phyloP scores from a whole-genome alignment of 2,113 vertebrate species.

The Eulacestoma nigropectus region DNA sequence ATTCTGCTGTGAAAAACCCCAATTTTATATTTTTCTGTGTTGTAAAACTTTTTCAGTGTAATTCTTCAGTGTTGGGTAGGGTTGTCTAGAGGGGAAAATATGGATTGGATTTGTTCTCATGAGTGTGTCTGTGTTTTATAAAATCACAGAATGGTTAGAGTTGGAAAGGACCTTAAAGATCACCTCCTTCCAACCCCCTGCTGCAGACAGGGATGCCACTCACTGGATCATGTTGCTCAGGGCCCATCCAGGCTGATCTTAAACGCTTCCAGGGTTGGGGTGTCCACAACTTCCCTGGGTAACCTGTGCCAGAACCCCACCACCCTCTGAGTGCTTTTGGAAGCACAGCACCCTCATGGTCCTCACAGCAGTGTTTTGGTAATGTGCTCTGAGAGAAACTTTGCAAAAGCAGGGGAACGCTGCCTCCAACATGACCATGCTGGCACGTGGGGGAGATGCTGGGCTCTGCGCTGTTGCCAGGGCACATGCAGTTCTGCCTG shows the following conservation, averaged over 20 bases:
- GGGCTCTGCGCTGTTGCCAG: background rate
- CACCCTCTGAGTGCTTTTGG: background rate
- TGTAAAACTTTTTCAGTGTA: background rate
- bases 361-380: background rate
- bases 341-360: background rate
- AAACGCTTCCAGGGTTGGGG: background rate
- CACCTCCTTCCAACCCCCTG: rapidly evolving
- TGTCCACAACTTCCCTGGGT: background rate
- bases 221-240: background rate
- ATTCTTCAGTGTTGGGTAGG: background rate
- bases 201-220: rapidly evolving
- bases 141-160: background rate
- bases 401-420: background rate
- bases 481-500: rapidly evolving
- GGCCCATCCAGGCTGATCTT: background rate
- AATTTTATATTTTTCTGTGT: background rate
- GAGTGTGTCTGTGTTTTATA: background rate
- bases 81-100: background rate
- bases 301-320: background rate
- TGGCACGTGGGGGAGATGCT: rapidly evolving
- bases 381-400: background rate
- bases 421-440: background rate
- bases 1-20: background rate
- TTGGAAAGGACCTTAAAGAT: background rate
- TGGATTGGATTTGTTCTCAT: background rate